Evolutionary conservation across 2,888 invertebrate genomes (phyloP).

Genomic region (Folsomia manolachei): DNA sequence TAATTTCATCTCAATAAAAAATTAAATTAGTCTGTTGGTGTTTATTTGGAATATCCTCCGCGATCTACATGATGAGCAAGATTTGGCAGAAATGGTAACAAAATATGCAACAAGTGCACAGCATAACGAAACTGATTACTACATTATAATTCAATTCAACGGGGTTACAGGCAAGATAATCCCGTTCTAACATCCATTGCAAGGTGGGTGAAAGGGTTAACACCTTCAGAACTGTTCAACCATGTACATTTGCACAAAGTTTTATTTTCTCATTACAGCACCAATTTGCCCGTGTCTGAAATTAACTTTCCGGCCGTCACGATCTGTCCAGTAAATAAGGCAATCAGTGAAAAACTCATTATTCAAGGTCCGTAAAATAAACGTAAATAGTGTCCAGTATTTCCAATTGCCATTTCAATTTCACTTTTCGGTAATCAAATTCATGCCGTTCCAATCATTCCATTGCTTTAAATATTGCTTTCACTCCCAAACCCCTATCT

Average conservation of each 20-base stretch:
- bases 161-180: slow-evolving; percentile 18
- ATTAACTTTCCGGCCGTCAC: slow-evolving; percentile 49
- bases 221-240: no score
- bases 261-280: slow-evolving; percentile 43
- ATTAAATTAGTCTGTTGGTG: no score
- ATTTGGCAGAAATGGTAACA: slow-evolving; percentile 48
- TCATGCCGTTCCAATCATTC: background rate
- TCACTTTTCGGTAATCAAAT: no score
- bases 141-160: background rate
- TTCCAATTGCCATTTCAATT: background rate
- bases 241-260: no score
- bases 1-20: no score
- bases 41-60: slow-evolving; percentile 41
- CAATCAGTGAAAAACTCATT: slow-evolving; percentile 49
- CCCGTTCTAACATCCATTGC: slow-evolving; percentile 17
- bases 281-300: slow-evolving; percentile 44
- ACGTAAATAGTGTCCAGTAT: background rate
- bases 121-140: background rate
- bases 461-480: background rate
- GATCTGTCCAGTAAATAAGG: slow-evolving; percentile 49
- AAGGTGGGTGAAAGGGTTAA: no score
- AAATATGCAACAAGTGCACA: slow-evolving; percentile 9
- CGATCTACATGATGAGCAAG: slow-evolving; percentile 49
- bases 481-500: background rate
- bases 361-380: slow-evolving; percentile 38